phyloP scores from a whole-genome alignment of 2,888 invertebrate species.

The Pseudococcus longispinus region DNA sequence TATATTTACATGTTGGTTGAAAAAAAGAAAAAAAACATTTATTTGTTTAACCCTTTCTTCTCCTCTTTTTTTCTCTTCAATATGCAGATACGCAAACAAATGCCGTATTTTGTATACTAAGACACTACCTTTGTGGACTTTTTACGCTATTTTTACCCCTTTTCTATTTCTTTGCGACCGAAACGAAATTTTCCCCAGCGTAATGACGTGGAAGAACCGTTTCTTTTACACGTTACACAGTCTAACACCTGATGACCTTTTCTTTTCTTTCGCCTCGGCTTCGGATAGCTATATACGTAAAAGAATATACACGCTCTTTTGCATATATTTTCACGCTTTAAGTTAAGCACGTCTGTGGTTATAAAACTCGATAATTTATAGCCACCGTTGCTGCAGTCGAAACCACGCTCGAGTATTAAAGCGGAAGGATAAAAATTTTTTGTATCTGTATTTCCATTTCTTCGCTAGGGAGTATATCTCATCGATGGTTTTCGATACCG shows the following conservation, averaged over 20 bases:
- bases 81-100: constrained; percentile 55
- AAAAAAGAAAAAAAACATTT: constrained; percentile 47
- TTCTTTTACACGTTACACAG: constrained; percentile 48
- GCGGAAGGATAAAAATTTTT: constrained; percentile 30
- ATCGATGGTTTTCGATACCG: not conserved
- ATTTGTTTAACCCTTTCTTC: constrained; percentile 56
- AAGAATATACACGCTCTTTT: constrained; percentile 51
- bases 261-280: constrained; percentile 3
- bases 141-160: constrained; percentile 56
- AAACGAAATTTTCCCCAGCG: constrained; percentile 44
- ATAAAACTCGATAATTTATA: constrained; percentile 52
- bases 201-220: constrained; percentile 56
- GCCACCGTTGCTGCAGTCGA: constrained; percentile 1
- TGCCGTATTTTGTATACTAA: constrained; percentile 44
- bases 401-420: constrained; percentile 6
- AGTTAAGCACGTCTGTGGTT: constrained; percentile 50
- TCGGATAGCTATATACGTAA: not conserved
- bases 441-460: not conserved
- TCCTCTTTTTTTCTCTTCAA: constrained; percentile 35
- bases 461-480: not conserved
- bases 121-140: constrained; percentile 55
- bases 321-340: constrained; percentile 56
- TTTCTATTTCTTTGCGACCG: constrained; percentile 23
- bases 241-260: constrained; percentile 56
- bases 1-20: constrained; percentile 48